Evolutionary conservation across 2,797 vertebrate genomes (phyloP), one percentile per base, ranked within the genome.

Genomic region (Danio jaintianensis): DNA sequence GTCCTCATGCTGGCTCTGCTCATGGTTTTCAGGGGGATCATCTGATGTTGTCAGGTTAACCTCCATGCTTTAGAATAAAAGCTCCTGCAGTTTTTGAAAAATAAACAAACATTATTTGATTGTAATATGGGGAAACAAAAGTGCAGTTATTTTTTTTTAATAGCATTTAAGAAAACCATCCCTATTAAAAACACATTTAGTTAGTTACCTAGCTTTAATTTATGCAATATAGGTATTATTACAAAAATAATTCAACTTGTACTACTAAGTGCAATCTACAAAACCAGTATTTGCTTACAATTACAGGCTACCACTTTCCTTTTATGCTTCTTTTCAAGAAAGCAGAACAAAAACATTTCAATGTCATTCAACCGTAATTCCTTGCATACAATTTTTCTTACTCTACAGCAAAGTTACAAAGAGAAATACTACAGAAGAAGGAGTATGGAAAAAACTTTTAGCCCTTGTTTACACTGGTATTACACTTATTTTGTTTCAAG

Each of bases 51-150:
- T 83, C 42, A 90, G 80, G 74, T 92, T 90, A 84, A 92, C 89
- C 83, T 95, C 94, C 93, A 95, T 95, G 82, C 68, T 91, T 88
- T 73, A 88, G 22, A 78, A 77, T 74, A 75, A 78, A 75, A 40
- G 40, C 67, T 86, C 81, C 87, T 90, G 59, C 4, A 82, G 79
- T 16, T 69, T 38, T 58, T 8, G 15, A 8, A 62, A 75, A 61
- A 58, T 18, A 73, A 29, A 43, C 2, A 40, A 42, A 56, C n/a
- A 18, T 18, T 50, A 40, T 48, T 20, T 61, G 36, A 38, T n/a
- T 58, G 50, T 13, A 71, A 55, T 11, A 53, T 40, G 29, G 6
- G 52, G 10, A 70, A 15, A 7, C 69, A 8, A 56, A 69, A 8
- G 12, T 18, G 18, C n/a, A 42, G 5, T 20, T 42, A 13, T 50